Evolutionary conservation across 2,113 vertebrate genomes (phyloP).

Genomic region (Vicugna pacos): DNA sequence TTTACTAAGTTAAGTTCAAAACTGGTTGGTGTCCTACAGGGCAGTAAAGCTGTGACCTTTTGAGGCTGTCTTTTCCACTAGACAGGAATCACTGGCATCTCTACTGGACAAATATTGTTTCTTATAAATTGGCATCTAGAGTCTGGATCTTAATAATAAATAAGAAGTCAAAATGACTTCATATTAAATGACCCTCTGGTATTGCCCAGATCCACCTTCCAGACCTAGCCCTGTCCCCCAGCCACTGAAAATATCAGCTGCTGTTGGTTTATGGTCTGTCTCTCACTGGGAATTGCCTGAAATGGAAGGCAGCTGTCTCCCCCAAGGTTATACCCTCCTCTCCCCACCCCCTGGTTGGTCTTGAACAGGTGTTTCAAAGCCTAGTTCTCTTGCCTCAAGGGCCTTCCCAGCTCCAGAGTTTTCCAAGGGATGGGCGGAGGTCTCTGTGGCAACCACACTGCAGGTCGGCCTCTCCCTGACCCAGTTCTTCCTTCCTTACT

Average conservation of each 20-base stretch:
- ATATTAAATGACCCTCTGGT: not conserved
- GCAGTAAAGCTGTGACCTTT: not conserved
- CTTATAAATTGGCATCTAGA: not conserved
- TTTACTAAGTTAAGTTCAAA: not conserved
- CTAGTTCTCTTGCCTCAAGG: not conserved
- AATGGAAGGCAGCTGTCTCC: not conserved
- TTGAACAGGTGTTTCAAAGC: not conserved
- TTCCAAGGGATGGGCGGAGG: not conserved
- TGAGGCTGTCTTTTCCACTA: not conserved
- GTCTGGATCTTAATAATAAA: not conserved
- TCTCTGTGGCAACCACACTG: not conserved
- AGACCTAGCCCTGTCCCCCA: no score
- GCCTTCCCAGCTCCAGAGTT: not conserved
- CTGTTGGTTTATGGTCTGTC: not conserved
- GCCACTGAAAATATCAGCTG: not conserved
- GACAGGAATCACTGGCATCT: not conserved
- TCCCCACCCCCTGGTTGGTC: no score
- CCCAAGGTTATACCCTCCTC: not conserved
- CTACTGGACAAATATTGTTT: not conserved
- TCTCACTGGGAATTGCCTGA: not conserved
- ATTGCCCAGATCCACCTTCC: not conserved
- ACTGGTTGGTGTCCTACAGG: not conserved
- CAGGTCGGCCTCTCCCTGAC: no score
- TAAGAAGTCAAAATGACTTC: not conserved
- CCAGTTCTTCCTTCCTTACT: not conserved